Percentiles rank a stretch among this genome's conserved stretches.
Conservation (phyloP, 1,140 invertebrate genomes). For the Danaus plexippus region DNA sequence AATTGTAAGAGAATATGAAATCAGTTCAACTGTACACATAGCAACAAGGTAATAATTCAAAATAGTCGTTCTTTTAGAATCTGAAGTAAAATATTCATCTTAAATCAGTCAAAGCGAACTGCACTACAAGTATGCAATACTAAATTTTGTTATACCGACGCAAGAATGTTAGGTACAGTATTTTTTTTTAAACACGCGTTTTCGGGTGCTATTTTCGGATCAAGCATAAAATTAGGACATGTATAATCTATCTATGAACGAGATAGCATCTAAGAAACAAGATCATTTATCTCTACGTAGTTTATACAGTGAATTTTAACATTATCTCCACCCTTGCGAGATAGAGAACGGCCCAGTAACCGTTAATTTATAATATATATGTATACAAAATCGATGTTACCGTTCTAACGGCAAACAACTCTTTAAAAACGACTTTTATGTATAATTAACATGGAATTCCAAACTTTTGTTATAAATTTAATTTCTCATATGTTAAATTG, state of each 20-base stretch:
- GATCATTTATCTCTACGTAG: conserved; percentile 17
- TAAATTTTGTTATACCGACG: conserved; percentile 15
- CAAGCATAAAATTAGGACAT: conserved; percentile 27
- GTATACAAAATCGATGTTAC: too few relatives aligned
- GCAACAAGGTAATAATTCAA: too few relatives aligned
- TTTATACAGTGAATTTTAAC: conserved; percentile 7
- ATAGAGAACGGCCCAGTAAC: conserved; percentile 4
- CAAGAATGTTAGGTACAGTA: conserved; percentile 18
- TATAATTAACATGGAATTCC: too few relatives aligned
- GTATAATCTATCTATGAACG: conserved; percentile 24
- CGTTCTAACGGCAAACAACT: too few relatives aligned
- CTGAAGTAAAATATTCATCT: conserved; percentile 2
- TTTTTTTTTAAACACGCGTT: conserved; percentile 20
- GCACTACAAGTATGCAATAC: conserved; percentile 14
- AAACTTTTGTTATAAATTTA: too few relatives aligned
- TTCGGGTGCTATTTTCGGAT: conserved; percentile 25
- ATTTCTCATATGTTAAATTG: too few relatives aligned
- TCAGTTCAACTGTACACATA: too few relatives aligned
- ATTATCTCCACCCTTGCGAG: conserved; percentile 4
- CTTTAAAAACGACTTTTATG: too few relatives aligned
- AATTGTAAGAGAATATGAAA: too few relatives aligned
- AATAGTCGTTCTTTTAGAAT: not conserved
- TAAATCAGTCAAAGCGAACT: not conserved
- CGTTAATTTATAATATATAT: too few relatives aligned
- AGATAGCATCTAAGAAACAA: conserved; percentile 23